phyloP scores from a whole-genome alignment of 2,888 invertebrate genomes.

The Nomada goodeniana region DNA sequence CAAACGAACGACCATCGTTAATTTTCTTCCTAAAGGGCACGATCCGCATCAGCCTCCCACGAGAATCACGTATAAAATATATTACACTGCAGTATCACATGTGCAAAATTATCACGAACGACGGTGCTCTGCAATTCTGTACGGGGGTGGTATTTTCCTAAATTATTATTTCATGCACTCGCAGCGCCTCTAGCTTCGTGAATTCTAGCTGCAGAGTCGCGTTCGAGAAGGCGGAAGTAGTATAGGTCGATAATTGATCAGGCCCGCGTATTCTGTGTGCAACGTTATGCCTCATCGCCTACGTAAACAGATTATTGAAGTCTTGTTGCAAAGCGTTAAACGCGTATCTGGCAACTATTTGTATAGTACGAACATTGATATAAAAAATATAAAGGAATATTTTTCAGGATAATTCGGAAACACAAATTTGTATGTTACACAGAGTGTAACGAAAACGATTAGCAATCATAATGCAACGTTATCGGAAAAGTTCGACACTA shows the following conservation, averaged over 20 bases:
- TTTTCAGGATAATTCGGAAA: neutral
- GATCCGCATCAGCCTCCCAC: constrained; percentile 11
- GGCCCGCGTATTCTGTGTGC: neutral
- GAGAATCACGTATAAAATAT: constrained; percentile 42
- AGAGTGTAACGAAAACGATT: neutral
- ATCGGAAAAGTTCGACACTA: no score
- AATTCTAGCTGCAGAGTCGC: neutral
- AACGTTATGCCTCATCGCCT: no score
- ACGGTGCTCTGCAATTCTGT: neutral
- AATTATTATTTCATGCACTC: constrained; percentile 23
- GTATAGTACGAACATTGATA: neutral
- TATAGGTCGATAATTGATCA: constrained; percentile 17
- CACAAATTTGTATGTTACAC: neutral
- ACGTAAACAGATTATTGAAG: no score
- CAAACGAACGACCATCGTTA: constrained; percentile 38
- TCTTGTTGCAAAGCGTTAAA: no score
- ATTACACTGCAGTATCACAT: constrained; percentile 19
- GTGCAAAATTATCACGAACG: constrained; percentile 49
- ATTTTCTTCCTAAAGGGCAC: constrained; percentile 21
- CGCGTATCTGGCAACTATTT: no score
- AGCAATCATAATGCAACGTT: neutral
- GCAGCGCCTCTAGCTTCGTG: constrained; percentile 4
- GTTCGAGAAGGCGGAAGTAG: constrained; percentile 13
- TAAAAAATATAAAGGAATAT: neutral
- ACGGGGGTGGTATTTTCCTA: constrained; percentile 13